A percentile compares a stretch with the other conserved stretches of the same genome.
Conservation (phyloP, 1,140 invertebrate genomes). For the Drosophila jambulina region DNA sequence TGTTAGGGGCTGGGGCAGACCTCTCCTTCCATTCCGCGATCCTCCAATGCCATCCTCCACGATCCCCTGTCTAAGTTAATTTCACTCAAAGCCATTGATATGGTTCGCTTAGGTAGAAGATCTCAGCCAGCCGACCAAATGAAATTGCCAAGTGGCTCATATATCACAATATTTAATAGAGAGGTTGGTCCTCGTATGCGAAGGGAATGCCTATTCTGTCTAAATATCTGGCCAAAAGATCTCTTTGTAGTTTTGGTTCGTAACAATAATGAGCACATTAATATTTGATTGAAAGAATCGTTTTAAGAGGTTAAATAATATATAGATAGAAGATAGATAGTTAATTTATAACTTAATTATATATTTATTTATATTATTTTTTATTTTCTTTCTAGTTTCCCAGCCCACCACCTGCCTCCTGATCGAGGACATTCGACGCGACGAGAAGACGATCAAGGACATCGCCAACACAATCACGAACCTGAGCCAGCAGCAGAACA, state of each 20-base stretch:
- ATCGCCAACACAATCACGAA: slow-evolving; percentile 84
- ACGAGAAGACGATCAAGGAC: slow-evolving; percentile 83
- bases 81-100: slow-evolving; percentile 63
- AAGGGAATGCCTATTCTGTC: slow-evolving; percentile 13
- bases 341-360: too few species aligned
- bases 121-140: slow-evolving; percentile 20
- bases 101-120: slow-evolving; percentile 36
- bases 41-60: background rate
- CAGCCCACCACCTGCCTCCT: slow-evolving; percentile 74
- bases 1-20: slow-evolving; percentile 23
- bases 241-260: background rate
- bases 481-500: slow-evolving; percentile 82
- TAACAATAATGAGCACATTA: background rate
- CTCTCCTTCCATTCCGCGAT: slow-evolving; percentile 5
- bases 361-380: background rate
- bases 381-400: slow-evolving; percentile 46
- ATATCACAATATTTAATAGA: slow-evolving; percentile 60
- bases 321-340: too few species aligned
- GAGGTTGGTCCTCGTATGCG: slow-evolving; percentile 22
- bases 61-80: slow-evolving; percentile 46
- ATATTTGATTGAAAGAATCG: background rate
- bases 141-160: slow-evolving; percentile 43
- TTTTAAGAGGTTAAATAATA: background rate
- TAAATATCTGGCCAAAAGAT: slow-evolving; percentile 15
- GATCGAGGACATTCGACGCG: slow-evolving; percentile 80